Percentiles rank a stretch among this genome's conserved stretches.
phyloP scores from a whole-genome alignment of 2,797 vertebrate species.

The Coreius guichenoti region DNA sequence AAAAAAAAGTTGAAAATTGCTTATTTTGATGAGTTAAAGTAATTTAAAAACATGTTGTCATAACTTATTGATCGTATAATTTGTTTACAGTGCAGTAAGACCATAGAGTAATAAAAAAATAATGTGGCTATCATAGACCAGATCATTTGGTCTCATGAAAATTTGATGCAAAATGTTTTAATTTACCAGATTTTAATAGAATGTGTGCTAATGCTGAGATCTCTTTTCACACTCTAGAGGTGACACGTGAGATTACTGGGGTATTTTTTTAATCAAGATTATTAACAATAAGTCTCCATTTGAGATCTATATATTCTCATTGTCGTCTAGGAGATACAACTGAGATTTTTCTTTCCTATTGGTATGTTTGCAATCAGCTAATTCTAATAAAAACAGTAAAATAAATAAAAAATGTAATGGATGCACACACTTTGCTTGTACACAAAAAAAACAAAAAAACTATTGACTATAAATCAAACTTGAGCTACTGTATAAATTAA shows the following conservation, averaged over 20 bases:
- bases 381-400: background rate
- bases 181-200: background rate
- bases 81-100: too few species aligned
- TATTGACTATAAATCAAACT: background rate
- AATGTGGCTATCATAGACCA: too few species aligned
- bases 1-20: too few species aligned
- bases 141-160: background rate
- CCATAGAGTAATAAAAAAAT: too few species aligned
- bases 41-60: too few species aligned
- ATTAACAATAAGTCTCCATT: background rate
- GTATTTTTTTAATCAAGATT: background rate
- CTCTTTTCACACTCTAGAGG: background rate
- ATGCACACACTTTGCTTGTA: background rate
- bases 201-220: background rate
- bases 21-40: too few species aligned
- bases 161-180: background rate
- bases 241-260: too few species aligned
- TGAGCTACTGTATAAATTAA: background rate
- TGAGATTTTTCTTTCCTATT: background rate
- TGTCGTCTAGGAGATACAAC: background rate
- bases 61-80: too few species aligned
- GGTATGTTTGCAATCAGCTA: background rate
- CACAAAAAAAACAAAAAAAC: background rate
- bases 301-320: background rate
- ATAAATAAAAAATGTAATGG: background rate